phyloP scores from a whole-genome alignment of 2,888 invertebrate genomes.

The Eupsilia transversa region DNA sequence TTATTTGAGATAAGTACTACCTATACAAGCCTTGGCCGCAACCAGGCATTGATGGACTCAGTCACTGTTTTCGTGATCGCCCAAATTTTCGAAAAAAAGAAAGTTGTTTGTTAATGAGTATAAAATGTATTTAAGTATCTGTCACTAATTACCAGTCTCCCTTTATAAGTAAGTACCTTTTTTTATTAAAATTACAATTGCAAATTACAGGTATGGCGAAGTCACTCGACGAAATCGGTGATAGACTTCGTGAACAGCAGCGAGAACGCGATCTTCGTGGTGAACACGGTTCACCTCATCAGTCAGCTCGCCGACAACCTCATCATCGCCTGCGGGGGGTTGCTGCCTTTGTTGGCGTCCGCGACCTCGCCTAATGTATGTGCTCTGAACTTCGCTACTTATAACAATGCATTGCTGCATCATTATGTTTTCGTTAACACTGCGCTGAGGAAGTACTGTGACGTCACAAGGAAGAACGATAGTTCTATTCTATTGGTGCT shows the following conservation, averaged over 20 bases:
- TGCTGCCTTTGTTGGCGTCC: conserved; percentile 98
- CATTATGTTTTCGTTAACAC: neutral
- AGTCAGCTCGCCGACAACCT: conserved; percentile 99
- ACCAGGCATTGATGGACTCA: no score
- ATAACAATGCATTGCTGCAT: neutral
- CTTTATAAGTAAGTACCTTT: neutral
- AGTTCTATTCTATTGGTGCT: neutral
- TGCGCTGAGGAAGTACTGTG: neutral
- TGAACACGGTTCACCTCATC: conserved; percentile 99
- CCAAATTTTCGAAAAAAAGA: no score
- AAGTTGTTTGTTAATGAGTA: no score
- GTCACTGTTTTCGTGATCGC: no score
- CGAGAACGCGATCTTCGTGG: conserved; percentile 99
- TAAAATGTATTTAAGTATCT: no score
- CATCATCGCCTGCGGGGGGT: conserved; percentile 99
- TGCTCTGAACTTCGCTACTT: neutral
- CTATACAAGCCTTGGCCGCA: no score
- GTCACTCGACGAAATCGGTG: conserved; percentile 98
- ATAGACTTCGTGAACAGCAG: conserved; percentile 99
- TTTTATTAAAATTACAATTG: neutral
- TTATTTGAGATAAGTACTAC: no score
- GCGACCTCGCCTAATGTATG: conserved; percentile 99
- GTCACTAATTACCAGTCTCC: no score
- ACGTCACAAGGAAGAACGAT: neutral
- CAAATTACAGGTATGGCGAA: conserved; percentile 92